Percentiles rank a stretch among this genome's conserved stretches.
Conservation (phyloP, 2,888 invertebrate genomes). For the Junonia oenone region DNA sequence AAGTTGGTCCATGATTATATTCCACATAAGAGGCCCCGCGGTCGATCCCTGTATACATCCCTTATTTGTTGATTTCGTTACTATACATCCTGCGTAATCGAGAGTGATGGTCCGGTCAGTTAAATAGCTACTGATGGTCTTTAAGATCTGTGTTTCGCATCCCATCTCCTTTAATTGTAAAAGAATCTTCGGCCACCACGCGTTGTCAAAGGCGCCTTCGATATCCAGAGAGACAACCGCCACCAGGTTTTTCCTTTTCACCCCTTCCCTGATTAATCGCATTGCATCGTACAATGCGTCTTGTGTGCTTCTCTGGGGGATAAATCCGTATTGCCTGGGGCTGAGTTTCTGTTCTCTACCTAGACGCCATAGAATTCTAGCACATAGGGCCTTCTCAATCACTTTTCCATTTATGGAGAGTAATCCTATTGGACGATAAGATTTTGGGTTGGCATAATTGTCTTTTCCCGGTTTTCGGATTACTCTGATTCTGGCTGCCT, state of each 20-base stretch:
- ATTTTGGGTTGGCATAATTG: constrained; percentile 17
- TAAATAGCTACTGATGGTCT: background rate
- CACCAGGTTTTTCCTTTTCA: constrained; percentile 14
- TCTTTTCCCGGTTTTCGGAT: no score
- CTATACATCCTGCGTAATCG: background rate
- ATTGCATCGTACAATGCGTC: constrained; percentile 26
- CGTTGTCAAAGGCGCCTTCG: constrained; percentile 38
- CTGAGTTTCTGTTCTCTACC: no score
- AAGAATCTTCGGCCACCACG: constrained; percentile 35
- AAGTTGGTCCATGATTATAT: no score
- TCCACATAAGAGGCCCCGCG: no score
- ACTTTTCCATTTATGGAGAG: constrained; percentile 20
- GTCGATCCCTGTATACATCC: no score
- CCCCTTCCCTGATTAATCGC: background rate
- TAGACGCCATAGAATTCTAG: constrained; percentile 24
- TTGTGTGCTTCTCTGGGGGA: no score
- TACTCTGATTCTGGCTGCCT: no score
- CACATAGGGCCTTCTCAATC: constrained; percentile 23
- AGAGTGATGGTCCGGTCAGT: background rate
- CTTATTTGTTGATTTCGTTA: no score
- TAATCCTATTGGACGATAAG: constrained; percentile 23
- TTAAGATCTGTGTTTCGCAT: background rate
- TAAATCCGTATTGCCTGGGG: no score
- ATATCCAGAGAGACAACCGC: constrained; percentile 29
- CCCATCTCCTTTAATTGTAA: background rate